Conservation (phyloP, 1,140 invertebrate genomes). For the Drosophila nebulosa region DNA sequence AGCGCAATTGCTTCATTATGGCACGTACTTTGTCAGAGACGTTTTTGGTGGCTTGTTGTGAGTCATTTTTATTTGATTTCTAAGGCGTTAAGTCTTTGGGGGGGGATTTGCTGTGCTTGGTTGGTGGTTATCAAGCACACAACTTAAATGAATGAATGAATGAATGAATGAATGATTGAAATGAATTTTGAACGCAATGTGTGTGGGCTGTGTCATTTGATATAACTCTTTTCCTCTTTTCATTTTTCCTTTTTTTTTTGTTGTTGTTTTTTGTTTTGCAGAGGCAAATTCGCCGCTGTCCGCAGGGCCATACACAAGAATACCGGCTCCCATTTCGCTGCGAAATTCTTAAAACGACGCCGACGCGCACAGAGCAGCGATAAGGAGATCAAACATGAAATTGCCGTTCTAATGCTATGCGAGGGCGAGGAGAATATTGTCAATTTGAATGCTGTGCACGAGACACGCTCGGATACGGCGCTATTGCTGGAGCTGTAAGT, state of each 20-base stretch:
- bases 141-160: constrained; percentile 26
- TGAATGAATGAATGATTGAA: neutral
- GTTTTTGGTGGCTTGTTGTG: constrained; percentile 25
- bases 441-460: constrained; percentile 92
- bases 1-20: constrained; percentile 78
- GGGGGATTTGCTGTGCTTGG: neutral
- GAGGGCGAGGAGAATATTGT: constrained; percentile 90
- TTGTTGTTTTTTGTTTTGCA: constrained; percentile 81
- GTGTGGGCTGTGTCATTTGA: constrained; percentile 15
- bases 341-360: constrained; percentile 96
- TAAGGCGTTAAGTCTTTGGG: neutral
- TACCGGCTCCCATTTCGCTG: constrained; percentile 93
- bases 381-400: constrained; percentile 93
- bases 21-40: constrained; percentile 76
- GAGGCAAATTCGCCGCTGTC: constrained; percentile 98
- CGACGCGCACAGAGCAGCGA: constrained; percentile 90
- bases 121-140: neutral
- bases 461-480: constrained; percentile 90
- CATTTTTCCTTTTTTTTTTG: neutral
- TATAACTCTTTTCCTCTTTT: constrained; percentile 7
- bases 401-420: constrained; percentile 93
- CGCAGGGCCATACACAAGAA: constrained; percentile 92
- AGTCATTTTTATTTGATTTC: constrained; percentile 42
- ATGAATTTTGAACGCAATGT: constrained; percentile 8
- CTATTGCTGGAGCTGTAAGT: constrained; percentile 94